Conservation (phyloP, 1,140 invertebrate species). For the Glomeris maerens region DNA sequence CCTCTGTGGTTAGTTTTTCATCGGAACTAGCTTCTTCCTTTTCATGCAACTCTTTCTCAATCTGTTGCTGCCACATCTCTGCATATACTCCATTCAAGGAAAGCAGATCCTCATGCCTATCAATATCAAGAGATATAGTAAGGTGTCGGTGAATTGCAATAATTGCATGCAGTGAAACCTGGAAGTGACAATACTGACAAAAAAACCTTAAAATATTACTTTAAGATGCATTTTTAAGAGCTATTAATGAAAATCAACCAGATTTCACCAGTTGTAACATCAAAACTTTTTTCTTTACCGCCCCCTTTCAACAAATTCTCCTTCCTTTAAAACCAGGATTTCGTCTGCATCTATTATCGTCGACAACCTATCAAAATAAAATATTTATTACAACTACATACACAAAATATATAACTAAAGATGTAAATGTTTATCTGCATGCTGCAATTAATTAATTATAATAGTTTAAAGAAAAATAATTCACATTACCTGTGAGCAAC, state of each 20-base stretch:
- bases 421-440: no score
- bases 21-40: no score
- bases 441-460: neutral
- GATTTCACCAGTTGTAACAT: no score
- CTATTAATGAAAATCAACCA: no score
- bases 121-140: no score
- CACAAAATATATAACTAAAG: neutral
- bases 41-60: conserved; percentile 39
- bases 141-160: conserved; percentile 13
- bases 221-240: no score
- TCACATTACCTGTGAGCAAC: conserved; percentile 60
- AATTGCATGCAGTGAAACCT: neutral
- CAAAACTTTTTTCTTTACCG: conserved; percentile 41
- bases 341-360: conserved; percentile 87
- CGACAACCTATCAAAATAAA: conserved; percentile 41
- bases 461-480: neutral
- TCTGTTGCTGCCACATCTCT: conserved; percentile 78
- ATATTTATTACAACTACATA: neutral
- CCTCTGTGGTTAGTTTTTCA: no score
- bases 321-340: conserved; percentile 78
- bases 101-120: conserved; percentile 67
- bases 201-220: no score
- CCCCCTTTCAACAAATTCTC: conserved; percentile 79
- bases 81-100: conserved; percentile 52
- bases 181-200: no score